phyloP scores from a whole-genome alignment of 2,113 vertebrate species.

The Alosa alosa region DNA sequence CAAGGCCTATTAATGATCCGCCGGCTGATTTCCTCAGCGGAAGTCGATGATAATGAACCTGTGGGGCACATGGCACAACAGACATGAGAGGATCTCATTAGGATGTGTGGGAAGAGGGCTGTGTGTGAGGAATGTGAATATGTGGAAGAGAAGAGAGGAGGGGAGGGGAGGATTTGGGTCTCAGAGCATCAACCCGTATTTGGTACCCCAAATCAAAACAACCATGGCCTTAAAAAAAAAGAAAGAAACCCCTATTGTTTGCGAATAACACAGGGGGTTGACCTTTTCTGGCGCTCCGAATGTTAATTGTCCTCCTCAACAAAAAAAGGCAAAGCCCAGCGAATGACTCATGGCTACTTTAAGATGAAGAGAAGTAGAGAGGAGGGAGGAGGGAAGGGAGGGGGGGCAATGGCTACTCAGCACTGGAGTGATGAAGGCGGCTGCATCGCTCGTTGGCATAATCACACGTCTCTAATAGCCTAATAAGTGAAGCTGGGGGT shows the following conservation, averaged over 20 bases:
- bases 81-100: constrained; percentile 61
- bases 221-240: not conserved
- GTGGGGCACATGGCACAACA: constrained; percentile 42
- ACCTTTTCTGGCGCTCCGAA: not conserved
- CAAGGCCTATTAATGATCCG: constrained; percentile 58
- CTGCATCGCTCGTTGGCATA: not conserved
- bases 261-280: not conserved
- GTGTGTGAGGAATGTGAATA: not conserved
- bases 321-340: not conserved
- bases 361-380: not conserved
- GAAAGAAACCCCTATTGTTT: not conserved
- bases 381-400: not conserved
- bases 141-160: not conserved
- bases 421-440: not conserved
- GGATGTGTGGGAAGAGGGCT: constrained; percentile 26
- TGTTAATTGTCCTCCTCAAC: not conserved
- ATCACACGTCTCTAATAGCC: not conserved
- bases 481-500: not conserved
- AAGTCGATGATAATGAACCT: constrained; percentile 63
- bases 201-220: not conserved
- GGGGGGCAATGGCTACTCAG: not conserved
- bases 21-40: constrained; percentile 58
- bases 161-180: not conserved
- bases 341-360: not conserved
- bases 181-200: not conserved